Base-by-base conservation (phyloP, 2,113 vertebrate species). In the Triplophysa rosa region DNA sequence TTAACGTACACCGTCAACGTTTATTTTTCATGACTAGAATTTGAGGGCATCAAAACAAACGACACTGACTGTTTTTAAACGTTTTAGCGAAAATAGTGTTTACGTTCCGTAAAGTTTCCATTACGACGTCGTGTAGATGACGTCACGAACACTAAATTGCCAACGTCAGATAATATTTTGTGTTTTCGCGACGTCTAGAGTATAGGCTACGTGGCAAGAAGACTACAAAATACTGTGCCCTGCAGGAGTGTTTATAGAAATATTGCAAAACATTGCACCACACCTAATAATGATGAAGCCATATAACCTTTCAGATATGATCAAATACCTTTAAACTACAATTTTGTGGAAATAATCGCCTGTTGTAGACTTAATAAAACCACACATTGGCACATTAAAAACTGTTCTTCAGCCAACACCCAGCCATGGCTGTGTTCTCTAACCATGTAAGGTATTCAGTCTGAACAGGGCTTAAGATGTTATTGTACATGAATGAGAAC, bases 391-490 rank as follows among this genome's bases (percentile, higher is more conserved):
- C 56, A 42, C 37, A 42, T 73, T 45, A 13, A 4, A 74, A 45
- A 74, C 2, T 74, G 21, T 74, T 63, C 26, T 72, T 72, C 8
- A 29, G 71, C 37, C 24, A 19, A 62, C 61, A 52, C 11, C 42
- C 24, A 52, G 45, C 63, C 52, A 54, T 21, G 72, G 80, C 77
- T 80, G 80, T 21, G 73, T 85, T 40, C 79, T 19, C 79, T 19
- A 8, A 54, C 91, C 91, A 87, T 92, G 86, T 92, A 91, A 75
- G 91, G 91, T 69, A 80, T 75, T 87, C 77, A 71, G 23, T 56
- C 68, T 65, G 61, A 7, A 74, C 47, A 59, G 4, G 59, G 33
- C 78, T 80, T 10, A 78, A 84, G 76, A 77, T 77, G 85, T 82
- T 87, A 87, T 79, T 67, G 73, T 80, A 0, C 45, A 83, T 84